Evolutionary conservation across 2,113 vertebrate genomes (phyloP).

Genomic region (Nesogale talazaci): DNA sequence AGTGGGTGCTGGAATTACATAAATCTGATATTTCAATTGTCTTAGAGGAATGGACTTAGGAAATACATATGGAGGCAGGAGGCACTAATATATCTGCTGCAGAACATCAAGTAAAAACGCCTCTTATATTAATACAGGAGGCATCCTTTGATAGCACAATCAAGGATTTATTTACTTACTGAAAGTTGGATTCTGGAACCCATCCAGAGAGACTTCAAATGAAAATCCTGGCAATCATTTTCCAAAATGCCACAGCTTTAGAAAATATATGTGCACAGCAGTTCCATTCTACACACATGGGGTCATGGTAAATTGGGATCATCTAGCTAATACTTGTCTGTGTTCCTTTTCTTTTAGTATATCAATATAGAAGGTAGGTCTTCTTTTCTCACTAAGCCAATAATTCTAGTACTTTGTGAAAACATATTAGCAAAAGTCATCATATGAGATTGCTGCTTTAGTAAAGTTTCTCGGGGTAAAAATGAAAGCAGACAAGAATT

Average conservation of each 20-base stretch:
- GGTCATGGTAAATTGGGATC: not conserved
- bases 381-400: not conserved
- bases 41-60: not conserved
- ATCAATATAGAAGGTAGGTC: not conserved
- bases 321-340: not conserved
- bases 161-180: not conserved
- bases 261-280: not conserved
- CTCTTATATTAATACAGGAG: not conserved
- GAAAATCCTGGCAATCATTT: not conserved
- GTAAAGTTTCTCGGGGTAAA: not conserved
- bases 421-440: not conserved
- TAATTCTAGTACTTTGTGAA: not conserved
- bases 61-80: not conserved
- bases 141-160: not conserved
- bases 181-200: not conserved
- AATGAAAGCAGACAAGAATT: not conserved
- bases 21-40: not conserved
- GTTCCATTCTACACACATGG: not conserved
- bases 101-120: not conserved
- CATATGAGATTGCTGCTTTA: not conserved
- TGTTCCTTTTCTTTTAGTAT: not conserved
- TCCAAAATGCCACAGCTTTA: not conserved
- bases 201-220: not conserved
- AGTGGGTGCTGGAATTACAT: not conserved
- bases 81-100: not conserved